Conservation (phyloP, 2,797 vertebrate species). For the Pseudomugil tenellus region DNA sequence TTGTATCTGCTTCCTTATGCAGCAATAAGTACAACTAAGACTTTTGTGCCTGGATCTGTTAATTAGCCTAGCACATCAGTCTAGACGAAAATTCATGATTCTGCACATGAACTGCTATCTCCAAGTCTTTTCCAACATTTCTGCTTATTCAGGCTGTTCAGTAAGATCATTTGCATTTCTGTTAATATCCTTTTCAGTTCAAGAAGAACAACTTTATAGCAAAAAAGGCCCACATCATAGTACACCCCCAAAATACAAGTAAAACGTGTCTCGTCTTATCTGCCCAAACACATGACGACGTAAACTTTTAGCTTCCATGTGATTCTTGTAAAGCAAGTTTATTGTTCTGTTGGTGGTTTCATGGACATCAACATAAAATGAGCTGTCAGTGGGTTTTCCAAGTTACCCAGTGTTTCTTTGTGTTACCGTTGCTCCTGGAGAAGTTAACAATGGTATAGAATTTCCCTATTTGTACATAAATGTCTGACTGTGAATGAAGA, state of each 20-base stretch:
- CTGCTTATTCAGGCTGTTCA: not conserved
- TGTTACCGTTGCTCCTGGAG: not conserved
- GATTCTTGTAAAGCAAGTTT: not conserved
- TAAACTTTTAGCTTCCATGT: not conserved
- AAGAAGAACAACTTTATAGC: not conserved
- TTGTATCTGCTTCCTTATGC: too few species aligned
- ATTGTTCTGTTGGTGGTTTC: not conserved
- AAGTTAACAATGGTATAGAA: constrained; percentile 12
- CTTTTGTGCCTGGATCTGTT: not conserved
- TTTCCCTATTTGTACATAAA: constrained; percentile 13
- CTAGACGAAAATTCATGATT: not conserved
- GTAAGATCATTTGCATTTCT: not conserved
- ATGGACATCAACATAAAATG: not conserved
- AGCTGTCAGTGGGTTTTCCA: not conserved
- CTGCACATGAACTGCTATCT: not conserved
- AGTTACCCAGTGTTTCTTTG: constrained; percentile 5
- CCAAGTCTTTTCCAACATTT: not conserved
- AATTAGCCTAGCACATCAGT: not conserved
- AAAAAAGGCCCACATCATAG: not conserved
- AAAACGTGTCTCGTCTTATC: not conserved
- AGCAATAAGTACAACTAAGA: too few species aligned
- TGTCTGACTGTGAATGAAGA: constrained; percentile 6
- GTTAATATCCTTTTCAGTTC: not conserved
- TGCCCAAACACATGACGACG: not conserved
- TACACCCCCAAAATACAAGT: not conserved